Percentiles rank a stretch among this genome's conserved stretches.
Evolutionary conservation across 2,113 vertebrate genomes (phyloP).

Genomic region (Cisticola juncidis): DNA sequence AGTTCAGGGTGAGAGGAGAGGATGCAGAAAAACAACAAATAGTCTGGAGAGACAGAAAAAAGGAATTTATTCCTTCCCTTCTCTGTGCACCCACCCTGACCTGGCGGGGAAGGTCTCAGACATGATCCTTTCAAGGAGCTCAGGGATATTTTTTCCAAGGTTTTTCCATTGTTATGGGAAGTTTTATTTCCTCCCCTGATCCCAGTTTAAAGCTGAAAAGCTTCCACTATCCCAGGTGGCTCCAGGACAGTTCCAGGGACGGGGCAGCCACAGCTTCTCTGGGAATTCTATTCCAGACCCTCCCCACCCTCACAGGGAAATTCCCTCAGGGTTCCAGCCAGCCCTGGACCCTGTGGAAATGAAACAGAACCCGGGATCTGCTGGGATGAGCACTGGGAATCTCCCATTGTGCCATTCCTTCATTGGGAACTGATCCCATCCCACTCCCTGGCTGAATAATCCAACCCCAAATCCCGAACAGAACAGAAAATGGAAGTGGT

Average conservation of each 20-base stretch:
- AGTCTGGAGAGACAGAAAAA: not conserved
- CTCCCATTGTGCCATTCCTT: not conserved
- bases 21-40: not conserved
- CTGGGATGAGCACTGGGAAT: not conserved
- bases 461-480: not conserved
- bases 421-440: not conserved
- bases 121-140: not conserved
- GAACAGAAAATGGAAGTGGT: not conserved
- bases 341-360: not conserved
- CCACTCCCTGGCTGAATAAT: not conserved
- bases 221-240: fast-evolving
- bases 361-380: not conserved
- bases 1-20: not conserved
- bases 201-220: not conserved
- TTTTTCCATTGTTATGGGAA: not conserved
- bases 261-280: not conserved
- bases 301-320: not conserved
- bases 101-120: not conserved
- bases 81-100: not conserved
- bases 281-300: not conserved
- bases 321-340: not conserved
- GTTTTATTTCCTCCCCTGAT: not conserved
- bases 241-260: not conserved
- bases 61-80: not conserved
- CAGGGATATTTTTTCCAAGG: not conserved